These are phyloP conservation scores for Betta splendens DNA, from an alignment of 2,797 vertebrate species.

Conservation along the genomic window DNA sequence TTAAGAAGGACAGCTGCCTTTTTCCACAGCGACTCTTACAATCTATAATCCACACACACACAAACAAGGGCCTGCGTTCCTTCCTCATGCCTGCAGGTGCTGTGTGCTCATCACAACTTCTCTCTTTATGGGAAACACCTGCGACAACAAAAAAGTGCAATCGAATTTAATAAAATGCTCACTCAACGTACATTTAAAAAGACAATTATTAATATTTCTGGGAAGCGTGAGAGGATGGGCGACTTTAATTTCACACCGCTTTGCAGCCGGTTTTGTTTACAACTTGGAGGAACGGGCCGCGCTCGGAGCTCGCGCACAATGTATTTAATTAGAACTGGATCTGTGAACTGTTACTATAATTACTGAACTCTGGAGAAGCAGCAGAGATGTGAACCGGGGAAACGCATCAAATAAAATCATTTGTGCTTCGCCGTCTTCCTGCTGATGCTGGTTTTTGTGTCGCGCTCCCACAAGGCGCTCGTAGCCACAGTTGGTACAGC, in stretches of 20 bases:
- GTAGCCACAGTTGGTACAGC: too few relatives aligned
- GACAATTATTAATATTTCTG: slow-evolving; percentile 38
- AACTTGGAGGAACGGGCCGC: slow-evolving; percentile 21
- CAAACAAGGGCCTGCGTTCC: slow-evolving; percentile 9
- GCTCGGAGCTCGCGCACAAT: slow-evolving; percentile 38
- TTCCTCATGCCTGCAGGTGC: slow-evolving; percentile 20
- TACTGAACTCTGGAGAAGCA: slow-evolving; percentile 28
- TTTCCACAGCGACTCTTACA: slow-evolving; percentile 43
- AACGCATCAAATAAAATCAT: background rate
- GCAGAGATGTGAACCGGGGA: slow-evolving; percentile 4
- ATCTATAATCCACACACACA: slow-evolving; percentile 47
- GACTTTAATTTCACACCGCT: slow-evolving; percentile 53
- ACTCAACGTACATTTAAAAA: slow-evolving; percentile 45
- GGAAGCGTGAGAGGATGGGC: slow-evolving; percentile 17
- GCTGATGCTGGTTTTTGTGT: too few relatives aligned
- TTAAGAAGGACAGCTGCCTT: slow-evolving; percentile 74
- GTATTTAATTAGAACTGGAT: slow-evolving; percentile 45
- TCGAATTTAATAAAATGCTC: slow-evolving; percentile 50
- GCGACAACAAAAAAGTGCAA: slow-evolving; percentile 17
- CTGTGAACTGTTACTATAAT: slow-evolving; percentile 34
- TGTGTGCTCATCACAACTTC: slow-evolving; percentile 27
- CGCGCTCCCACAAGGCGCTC: too few relatives aligned
- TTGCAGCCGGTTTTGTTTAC: slow-evolving; percentile 45
- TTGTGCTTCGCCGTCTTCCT: background rate
- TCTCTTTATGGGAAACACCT: slow-evolving; percentile 31